Conservation (phyloP, 92 coral and sea anemone species). For the Metridium senile region DNA sequence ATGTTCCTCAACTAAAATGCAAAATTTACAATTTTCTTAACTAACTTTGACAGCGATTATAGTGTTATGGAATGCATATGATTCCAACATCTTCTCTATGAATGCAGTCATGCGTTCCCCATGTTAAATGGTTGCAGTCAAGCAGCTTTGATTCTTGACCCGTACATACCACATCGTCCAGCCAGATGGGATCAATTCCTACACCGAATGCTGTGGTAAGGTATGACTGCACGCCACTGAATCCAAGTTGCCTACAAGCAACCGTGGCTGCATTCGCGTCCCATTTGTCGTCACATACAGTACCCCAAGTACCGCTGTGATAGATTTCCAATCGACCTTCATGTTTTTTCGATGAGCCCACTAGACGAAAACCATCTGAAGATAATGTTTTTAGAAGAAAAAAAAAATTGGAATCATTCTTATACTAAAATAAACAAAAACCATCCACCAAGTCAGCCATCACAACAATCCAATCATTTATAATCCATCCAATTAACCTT, state of each 20-base stretch:
- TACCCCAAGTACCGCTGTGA: not conserved
- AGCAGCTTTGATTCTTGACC: not conserved
- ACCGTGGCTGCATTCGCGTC: not conserved
- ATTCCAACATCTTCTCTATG: slow-evolving; percentile 10
- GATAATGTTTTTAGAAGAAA: not conserved
- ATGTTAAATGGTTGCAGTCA: not conserved
- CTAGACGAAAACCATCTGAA: not conserved
- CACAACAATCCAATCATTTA: too few species aligned
- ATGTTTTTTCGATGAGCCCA: not conserved
- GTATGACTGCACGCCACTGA: not conserved
- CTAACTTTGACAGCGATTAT: too few species aligned
- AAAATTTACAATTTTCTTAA: too few species aligned
- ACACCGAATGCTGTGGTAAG: not conserved
- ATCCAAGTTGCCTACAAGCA: not conserved
- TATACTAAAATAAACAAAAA: too few species aligned
- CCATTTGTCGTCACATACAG: not conserved
- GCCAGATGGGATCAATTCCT: slow-evolving; percentile 4
- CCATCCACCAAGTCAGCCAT: too few species aligned
- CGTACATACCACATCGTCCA: not conserved
- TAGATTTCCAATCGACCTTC: not conserved
- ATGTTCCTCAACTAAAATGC: too few species aligned
- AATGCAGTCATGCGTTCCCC: slow-evolving; percentile 2
- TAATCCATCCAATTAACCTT: too few species aligned
- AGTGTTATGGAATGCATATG: not conserved
- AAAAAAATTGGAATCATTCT: too few species aligned